A percentile compares a stretch with the other conserved stretches of the same genome.
phyloP scores from a whole-genome alignment of 2,888 invertebrate genomes.

The Drosophila diplacantha region DNA sequence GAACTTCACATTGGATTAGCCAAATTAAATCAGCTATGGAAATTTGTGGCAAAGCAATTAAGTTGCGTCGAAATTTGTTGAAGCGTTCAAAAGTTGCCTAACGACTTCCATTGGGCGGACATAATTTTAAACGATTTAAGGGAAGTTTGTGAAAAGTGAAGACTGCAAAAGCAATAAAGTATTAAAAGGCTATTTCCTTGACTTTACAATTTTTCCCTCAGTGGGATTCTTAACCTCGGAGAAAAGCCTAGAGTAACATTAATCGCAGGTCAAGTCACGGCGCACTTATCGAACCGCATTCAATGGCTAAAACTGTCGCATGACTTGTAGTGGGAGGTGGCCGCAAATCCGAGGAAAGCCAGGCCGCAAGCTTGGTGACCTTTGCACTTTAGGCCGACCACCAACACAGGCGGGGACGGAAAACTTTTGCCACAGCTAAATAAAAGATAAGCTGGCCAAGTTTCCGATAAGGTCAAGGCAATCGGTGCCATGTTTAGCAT shows the following conservation, averaged over 20 bases:
- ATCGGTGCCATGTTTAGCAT: constrained; percentile 40
- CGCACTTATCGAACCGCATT: constrained; percentile 32
- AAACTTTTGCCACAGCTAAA: constrained; percentile 38
- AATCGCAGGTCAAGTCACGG: constrained; percentile 34
- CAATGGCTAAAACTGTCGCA: constrained; percentile 26
- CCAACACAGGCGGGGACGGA: neutral
- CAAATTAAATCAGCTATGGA: neutral
- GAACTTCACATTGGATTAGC: neutral
- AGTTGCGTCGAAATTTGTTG: neutral
- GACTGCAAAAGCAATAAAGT: neutral
- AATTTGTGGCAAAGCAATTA: neutral
- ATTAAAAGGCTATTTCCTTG: neutral
- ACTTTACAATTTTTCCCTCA: neutral
- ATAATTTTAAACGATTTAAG: neutral
- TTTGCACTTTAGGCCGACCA: constrained; percentile 33
- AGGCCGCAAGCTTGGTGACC: constrained; percentile 30
- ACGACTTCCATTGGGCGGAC: neutral
- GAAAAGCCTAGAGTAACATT: constrained; percentile 17
- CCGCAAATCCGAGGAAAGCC: constrained; percentile 19
- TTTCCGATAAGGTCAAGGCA: constrained; percentile 39
- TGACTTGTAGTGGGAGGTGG: constrained; percentile 17
- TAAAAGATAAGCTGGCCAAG: constrained; percentile 39
- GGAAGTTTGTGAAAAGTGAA: neutral
- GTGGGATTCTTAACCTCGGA: neutral
- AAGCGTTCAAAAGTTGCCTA: constrained; percentile 1